Base-by-base conservation (phyloP, 1,140 invertebrate species). In the Papilio helenus region DNA sequence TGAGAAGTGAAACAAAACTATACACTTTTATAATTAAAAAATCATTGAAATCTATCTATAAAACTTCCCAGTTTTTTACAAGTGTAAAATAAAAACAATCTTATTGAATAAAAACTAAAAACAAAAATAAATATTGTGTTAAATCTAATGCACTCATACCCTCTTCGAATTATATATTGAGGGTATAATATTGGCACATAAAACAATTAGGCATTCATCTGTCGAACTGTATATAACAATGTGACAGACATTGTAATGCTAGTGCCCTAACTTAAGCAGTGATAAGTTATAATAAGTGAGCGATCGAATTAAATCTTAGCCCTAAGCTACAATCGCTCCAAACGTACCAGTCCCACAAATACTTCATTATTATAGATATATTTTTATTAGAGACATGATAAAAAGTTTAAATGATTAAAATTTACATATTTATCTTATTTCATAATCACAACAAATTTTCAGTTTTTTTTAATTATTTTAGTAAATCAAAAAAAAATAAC, bases 51-150 rank as follows among this genome's bases (percentile, higher is more conserved):
- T 51, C 42, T 39, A 51, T 72, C 81, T 39, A 44, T 71, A 76
- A 76, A 68, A 58, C 72, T 82, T 80, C 83, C 86, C 85, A 83
- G 79, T 79, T 72, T 78, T 68, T 46, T 51, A 58, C 79, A 71
- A 77, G 61, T 76, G 49, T 44, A 51, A 79, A 80, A 83, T 81
- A 83, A 84, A 39, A 85, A 84, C 83, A 83, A 82, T 79, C 84
- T 88, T 85, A 87, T 72, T 79, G 81, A 84, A 81, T 88, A 87
- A 87, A 84, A 82, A 79, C 81, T 80, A 83, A 81, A 81, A 84
- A 89, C 83, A 89, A 87, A 87, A 87, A 87, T 85, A 86, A 84
- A 87, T 84, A 85, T 86, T 80, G 83, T 83, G 85, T 82, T 82
- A 71, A 83, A 77, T 46, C 80, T 80, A 85, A 81, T 79, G 81